Evolutionary conservation across 2,113 vertebrate species (phyloP).

Genomic region (Peucedramus taeniatus): DNA sequence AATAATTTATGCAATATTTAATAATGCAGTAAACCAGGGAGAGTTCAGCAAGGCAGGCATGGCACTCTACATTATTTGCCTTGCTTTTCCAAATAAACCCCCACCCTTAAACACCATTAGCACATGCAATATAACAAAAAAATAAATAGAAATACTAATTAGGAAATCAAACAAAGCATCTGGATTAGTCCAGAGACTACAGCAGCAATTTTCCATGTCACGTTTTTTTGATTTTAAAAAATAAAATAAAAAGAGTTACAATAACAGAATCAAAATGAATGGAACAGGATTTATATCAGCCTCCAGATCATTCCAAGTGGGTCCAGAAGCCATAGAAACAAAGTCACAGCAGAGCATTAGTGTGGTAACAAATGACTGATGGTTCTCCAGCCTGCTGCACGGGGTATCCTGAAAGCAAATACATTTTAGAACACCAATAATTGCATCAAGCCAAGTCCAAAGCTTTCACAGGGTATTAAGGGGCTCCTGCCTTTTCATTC

Average conservation of each 20-base stretch:
- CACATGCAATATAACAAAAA: not conserved
- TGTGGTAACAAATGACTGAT: not conserved
- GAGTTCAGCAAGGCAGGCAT: constrained; percentile 72
- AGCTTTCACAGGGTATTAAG: not conserved
- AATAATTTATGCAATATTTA: constrained; percentile 88
- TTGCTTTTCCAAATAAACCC: constrained; percentile 49
- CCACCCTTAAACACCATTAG: constrained; percentile 23
- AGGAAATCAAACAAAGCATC: constrained; percentile 34
- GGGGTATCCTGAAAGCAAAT: constrained; percentile 3
- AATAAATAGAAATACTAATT: not conserved
- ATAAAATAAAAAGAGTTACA: not conserved
- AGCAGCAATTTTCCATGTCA: not conserved
- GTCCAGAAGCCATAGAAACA: not conserved
- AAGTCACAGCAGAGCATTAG: not conserved
- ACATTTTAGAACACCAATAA: constrained; percentile 35
- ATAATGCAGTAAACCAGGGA: constrained; percentile 84
- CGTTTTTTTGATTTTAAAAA: constrained; percentile 5
- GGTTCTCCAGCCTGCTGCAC: not conserved
- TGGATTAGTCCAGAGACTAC: not conserved
- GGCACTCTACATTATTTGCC: constrained; percentile 70
- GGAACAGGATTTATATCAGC: not conserved
- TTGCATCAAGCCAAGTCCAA: not conserved
- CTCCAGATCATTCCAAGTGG: not conserved
- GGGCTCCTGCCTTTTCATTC: constrained; percentile 20
- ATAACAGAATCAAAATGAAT: not conserved